phyloP scores from a whole-genome alignment of 2,797 vertebrate species.

The Phrynocephalus forsythii region DNA sequence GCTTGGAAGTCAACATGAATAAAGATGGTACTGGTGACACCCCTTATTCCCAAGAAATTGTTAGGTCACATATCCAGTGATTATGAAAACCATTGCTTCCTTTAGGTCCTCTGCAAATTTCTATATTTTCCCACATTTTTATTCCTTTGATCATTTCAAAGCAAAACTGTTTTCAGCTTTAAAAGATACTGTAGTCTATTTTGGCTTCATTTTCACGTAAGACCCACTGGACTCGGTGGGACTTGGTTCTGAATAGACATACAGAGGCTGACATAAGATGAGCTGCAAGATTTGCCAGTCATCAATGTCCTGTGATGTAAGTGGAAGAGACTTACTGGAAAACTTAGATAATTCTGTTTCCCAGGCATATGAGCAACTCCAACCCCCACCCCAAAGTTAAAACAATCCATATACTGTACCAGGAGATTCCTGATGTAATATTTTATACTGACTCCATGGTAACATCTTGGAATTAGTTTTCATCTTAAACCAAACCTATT shows the following conservation, averaged over 20 bases:
- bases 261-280: background rate
- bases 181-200: background rate
- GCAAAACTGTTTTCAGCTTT: background rate
- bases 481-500: constrained; percentile 43
- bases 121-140: background rate
- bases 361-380: too few relatives aligned
- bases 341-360: too few relatives aligned
- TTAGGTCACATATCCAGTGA: background rate
- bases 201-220: background rate
- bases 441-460: background rate
- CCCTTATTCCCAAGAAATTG: background rate
- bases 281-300: background rate
- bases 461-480: background rate
- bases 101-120: background rate
- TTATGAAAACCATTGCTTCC: background rate
- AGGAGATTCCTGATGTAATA: background rate
- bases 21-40: constrained; percentile 90
- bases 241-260: background rate
- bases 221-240: background rate
- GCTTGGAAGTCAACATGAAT: constrained; percentile 99
- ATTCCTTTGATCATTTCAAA: background rate
- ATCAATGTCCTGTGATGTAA: background rate
- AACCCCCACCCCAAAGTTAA: too few relatives aligned
- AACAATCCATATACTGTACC: background rate
- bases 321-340: too few relatives aligned